Percentiles rank a stretch among this genome's conserved stretches.
Conservation (phyloP, 2,888 invertebrate genomes). For the Tetropium fuscum region DNA sequence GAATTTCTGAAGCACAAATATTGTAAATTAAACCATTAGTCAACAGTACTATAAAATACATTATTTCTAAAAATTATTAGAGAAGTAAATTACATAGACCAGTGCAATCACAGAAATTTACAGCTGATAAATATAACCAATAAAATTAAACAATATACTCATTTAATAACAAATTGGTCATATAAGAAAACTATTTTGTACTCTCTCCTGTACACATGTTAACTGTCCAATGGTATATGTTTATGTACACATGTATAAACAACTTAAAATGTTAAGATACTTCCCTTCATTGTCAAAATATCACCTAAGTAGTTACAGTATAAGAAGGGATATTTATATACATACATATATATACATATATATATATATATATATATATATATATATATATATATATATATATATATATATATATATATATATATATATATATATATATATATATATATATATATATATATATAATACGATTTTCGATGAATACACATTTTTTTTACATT, state of each 20-base stretch:
- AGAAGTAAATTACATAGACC: slow-evolving; percentile 32
- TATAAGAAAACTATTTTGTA: slow-evolving; percentile 55
- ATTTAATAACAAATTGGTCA: slow-evolving; percentile 53
- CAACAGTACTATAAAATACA: no score
- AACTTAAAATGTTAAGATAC: slow-evolving; percentile 34
- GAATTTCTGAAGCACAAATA: no score
- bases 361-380: no score
- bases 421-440: no score
- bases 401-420: no score
- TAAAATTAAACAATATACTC: slow-evolving; percentile 36
- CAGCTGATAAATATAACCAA: slow-evolving; percentile 50
- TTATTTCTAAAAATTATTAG: no score
- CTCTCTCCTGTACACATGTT: slow-evolving; percentile 48
- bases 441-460: slow-evolving; percentile 18
- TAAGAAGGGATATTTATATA: slow-evolving; percentile 39
- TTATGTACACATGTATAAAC: slow-evolving; percentile 19
- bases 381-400: no score
- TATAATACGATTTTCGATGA: slow-evolving; percentile 54
- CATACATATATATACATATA: no score
- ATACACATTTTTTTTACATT: slow-evolving; percentile 55
- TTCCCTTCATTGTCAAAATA: slow-evolving; percentile 42
- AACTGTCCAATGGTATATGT: slow-evolving; percentile 40
- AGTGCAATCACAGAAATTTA: slow-evolving; percentile 59
- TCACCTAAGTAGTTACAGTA: slow-evolving; percentile 36
- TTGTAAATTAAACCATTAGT: no score